phyloP scores from a whole-genome alignment of 37 sponge, comb jelly and placozoan species.

The Ephydatia muelleri region DNA sequence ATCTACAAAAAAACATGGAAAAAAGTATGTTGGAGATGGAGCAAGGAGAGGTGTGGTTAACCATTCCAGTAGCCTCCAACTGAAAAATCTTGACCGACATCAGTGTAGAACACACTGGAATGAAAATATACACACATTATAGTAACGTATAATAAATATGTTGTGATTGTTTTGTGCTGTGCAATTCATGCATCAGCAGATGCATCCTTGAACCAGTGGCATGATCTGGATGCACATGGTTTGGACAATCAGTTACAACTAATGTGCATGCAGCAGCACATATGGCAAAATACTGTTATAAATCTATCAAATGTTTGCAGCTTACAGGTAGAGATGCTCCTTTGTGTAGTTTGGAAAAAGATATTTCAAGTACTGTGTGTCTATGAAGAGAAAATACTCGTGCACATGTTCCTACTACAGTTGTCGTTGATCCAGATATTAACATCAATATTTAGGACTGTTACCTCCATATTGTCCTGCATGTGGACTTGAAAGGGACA shows the following conservation, averaged over 20 bases:
- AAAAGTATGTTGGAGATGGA: no score
- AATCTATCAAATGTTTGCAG: neutral
- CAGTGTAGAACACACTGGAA: slow-evolving; percentile 30
- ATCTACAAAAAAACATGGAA: slow-evolving; percentile 50
- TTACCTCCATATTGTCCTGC: slow-evolving; percentile 92
- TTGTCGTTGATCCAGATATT: no score
- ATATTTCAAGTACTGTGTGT: slow-evolving; percentile 56
- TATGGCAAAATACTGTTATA: neutral
- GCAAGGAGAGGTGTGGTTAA: neutral
- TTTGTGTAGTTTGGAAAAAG: slow-evolving; percentile 66
- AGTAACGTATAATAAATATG: no score
- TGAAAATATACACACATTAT: no score
- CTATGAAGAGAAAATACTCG: slow-evolving; percentile 20
- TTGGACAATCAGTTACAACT: no score
- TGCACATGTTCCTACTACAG: no score
- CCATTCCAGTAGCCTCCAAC: slow-evolving; percentile 80
- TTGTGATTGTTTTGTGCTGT: no score
- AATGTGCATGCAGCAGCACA: no score
- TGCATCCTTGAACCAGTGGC: no score
- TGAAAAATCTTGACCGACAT: slow-evolving; percentile 49
- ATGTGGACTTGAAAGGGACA: slow-evolving; percentile 83
- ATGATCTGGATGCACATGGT: no score
- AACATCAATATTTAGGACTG: neutral
- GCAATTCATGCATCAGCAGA: no score
- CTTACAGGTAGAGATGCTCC: slow-evolving; percentile 68